Percentiles rank a stretch among this genome's conserved stretches.
These are phyloP conservation scores for Phenacoccus solenopsis DNA, from an alignment of 1,140 invertebrate genomes.

Conservation along the genomic window DNA sequence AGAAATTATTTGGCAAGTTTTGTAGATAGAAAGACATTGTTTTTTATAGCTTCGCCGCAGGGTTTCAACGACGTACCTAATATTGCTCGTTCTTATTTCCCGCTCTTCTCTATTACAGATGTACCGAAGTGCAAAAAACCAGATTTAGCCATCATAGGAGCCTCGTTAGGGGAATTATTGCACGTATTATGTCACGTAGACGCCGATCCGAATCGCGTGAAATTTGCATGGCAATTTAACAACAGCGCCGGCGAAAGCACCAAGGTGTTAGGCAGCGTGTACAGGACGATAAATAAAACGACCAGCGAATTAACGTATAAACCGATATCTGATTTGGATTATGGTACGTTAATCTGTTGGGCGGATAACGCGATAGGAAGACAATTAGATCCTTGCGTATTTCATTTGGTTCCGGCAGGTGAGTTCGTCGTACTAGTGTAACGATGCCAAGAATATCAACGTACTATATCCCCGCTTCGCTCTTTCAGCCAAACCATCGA, in stretches of 20 bases:
- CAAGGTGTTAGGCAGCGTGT: background rate
- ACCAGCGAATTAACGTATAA: constrained; percentile 42
- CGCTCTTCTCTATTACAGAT: background rate
- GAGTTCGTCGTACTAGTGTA: constrained; percentile 28
- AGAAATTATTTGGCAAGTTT: too few species aligned
- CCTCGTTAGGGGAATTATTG: constrained; percentile 48
- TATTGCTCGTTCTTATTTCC: too few species aligned
- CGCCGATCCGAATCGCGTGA: constrained; percentile 65
- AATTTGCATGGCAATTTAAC: constrained; percentile 85
- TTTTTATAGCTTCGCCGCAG: too few species aligned
- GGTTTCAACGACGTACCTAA: too few species aligned
- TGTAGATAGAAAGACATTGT: too few species aligned
- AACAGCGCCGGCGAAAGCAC: constrained; percentile 66
- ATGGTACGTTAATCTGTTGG: constrained; percentile 75
- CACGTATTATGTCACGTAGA: constrained; percentile 79
- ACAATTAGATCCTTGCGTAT: constrained; percentile 62
- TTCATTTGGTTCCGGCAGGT: constrained; percentile 83
- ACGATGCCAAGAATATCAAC: background rate
- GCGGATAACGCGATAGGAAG: constrained; percentile 73
- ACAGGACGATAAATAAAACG: background rate
- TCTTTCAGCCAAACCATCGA: constrained; percentile 35
- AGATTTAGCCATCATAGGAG: background rate
- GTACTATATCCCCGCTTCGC: background rate
- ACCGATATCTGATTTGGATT: constrained; percentile 75
- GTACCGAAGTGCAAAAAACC: background rate